phyloP scores from a whole-genome alignment of 2,113 vertebrate genomes.

The Rana temporaria region DNA sequence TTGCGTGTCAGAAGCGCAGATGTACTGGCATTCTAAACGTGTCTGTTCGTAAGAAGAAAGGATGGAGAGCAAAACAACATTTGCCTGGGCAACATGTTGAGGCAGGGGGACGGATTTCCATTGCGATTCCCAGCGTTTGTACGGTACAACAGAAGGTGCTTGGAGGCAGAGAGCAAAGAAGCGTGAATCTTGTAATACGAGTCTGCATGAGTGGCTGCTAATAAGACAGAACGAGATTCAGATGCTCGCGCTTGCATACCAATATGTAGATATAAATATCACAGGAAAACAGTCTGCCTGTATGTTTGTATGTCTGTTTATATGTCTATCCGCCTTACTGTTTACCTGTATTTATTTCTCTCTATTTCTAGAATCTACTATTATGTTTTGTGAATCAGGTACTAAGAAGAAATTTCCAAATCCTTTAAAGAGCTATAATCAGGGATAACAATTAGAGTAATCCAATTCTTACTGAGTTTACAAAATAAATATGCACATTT shows the following conservation, averaged over 20 bases:
- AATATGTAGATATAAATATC: too few relatives aligned
- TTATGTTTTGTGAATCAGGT: too few relatives aligned
- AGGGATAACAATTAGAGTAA: too few relatives aligned
- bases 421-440: too few relatives aligned
- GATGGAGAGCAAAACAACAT: conserved; percentile 5
- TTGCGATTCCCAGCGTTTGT: conserved; percentile 28
- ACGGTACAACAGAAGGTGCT: conserved; percentile 23
- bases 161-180: conserved; percentile 14
- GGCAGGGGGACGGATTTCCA: conserved; percentile 16
- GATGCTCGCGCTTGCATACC: not conserved
- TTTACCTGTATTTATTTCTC: too few relatives aligned
- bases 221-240: conserved; percentile 36
- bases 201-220: conserved; percentile 9
- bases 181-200: conserved; percentile 14
- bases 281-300: too few relatives aligned
- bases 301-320: too few relatives aligned
- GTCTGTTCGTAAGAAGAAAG: not conserved
- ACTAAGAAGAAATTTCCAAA: too few relatives aligned
- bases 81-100: conserved; percentile 35
- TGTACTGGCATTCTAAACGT: not conserved
- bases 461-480: too few relatives aligned
- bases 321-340: too few relatives aligned
- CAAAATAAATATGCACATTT: too few relatives aligned
- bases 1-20: not conserved
- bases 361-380: too few relatives aligned